phyloP scores from a whole-genome alignment of 2,888 invertebrate genomes.

The Allygus modestus region DNA sequence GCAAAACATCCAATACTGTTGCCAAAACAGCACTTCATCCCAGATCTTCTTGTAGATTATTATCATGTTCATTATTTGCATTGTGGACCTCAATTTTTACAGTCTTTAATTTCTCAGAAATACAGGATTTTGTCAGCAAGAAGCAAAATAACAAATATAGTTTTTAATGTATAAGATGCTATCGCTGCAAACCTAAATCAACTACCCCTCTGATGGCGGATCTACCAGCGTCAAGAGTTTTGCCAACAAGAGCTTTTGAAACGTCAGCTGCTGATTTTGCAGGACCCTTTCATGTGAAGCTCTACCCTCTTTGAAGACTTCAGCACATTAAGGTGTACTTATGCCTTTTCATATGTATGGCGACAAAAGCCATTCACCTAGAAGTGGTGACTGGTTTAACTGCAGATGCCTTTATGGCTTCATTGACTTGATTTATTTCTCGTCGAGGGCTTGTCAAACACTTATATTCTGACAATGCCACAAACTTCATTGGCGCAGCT shows the following conservation, averaged over 20 bases:
- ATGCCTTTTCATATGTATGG: conserved; percentile 69
- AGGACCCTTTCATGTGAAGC: conserved; percentile 61
- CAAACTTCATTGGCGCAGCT: conserved; percentile 71
- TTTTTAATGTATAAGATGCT: conserved; percentile 60
- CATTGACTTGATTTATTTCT: conserved; percentile 69
- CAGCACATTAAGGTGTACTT: conserved; percentile 62
- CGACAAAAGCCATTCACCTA: conserved; percentile 69
- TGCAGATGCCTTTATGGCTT: conserved; percentile 70
- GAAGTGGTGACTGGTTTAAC: conserved; percentile 71
- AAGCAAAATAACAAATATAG: background rate
- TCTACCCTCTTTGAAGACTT: background rate
- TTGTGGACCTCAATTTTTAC: background rate
- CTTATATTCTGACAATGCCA: conserved; percentile 72
- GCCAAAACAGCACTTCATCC: conserved; percentile 24
- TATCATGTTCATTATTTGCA: conserved; percentile 59
- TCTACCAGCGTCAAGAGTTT: conserved; percentile 51
- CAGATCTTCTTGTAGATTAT: conserved; percentile 59
- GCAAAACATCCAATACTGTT: conserved; percentile 60
- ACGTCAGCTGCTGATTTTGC: conserved; percentile 68
- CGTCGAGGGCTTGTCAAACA: conserved; percentile 68
- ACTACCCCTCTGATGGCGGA: conserved; percentile 61
- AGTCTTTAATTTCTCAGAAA: conserved; percentile 14
- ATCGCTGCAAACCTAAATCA: conserved; percentile 16
- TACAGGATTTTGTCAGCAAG: conserved; percentile 50
- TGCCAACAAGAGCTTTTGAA: conserved; percentile 59